Evolutionary conservation across 1,140 invertebrate species (phyloP), one percentile per base, ranked within the genome.

Genomic region (Oryzaephilus surinamensis): DNA sequence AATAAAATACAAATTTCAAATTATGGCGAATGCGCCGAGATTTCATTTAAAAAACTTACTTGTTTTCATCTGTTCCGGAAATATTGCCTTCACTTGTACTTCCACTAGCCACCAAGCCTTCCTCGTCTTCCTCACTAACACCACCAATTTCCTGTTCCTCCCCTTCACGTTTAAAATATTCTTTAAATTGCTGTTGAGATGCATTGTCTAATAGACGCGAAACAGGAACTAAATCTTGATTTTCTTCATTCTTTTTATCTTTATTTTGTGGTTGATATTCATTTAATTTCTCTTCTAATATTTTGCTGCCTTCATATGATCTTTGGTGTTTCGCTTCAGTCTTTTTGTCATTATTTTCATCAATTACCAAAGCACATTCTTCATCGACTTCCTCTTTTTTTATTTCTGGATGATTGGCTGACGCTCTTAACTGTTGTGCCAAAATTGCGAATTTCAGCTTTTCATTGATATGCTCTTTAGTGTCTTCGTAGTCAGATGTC

Each of bases 51-150:
- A 21, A 13, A 17, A 43, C 69, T 67, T 63, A 76, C 74, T 69
- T 73, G 55, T 81, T 81, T 57, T 81, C 79, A 59, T 86, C 82
- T 34, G 81, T 84, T 30, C 82, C 81, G n/a, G 81, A 84, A 46
- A 79, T 78, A 51, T 85, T 84, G 39, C 77, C 79, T 57, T 84
- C 82, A 45, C 81, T 84, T 4, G 78, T 77, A 16, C 76, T 79
- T 7, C 71, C 70, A 23, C 74, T 76, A 16, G 75, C 74, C 0
- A 85, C 70, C 0, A 83, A 67, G 8, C 79, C 79, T 56, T 86
- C 83, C 52, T 82, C 79, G 46, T 87, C 82, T 57, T 77, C 74
- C 41, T 76, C 74, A 39, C 52, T 70, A 8, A 47, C 58, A 28
- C 29, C 46, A 24, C 61, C 55, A 24, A 43, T 44, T 37, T 53